Conservation (phyloP, 2,888 invertebrate species). For the Agrotis exclamationis region DNA sequence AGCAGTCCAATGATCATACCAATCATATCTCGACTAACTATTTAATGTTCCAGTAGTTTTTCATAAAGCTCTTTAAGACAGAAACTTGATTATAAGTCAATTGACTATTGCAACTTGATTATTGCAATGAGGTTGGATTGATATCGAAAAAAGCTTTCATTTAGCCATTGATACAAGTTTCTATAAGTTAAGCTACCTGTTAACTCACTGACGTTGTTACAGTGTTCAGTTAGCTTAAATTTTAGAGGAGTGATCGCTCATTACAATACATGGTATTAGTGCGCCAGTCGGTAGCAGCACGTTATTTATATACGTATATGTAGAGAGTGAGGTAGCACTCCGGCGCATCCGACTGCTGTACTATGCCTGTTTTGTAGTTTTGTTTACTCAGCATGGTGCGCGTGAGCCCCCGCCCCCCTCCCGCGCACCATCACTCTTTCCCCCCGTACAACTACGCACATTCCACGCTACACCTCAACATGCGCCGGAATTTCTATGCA, state of each 20-base stretch:
- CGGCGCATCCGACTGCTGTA: conserved; percentile 76
- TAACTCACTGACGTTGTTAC: conserved; percentile 11
- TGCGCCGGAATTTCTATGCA: conserved; percentile 80
- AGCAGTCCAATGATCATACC: neutral
- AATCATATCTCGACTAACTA: neutral
- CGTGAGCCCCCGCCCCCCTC: conserved; percentile 67
- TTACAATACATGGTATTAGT: conserved; percentile 46
- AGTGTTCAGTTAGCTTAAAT: conserved; percentile 15
- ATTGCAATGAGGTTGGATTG: neutral
- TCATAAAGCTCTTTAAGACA: neutral
- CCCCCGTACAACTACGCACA: conserved; percentile 72
- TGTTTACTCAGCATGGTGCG: conserved; percentile 87
- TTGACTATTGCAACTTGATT: too few species aligned
- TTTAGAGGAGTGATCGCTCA: conserved; percentile 28
- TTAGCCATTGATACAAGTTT: neutral
- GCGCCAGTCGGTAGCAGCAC: conserved; percentile 47
- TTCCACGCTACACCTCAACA: conserved; percentile 77
- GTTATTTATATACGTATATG: conserved; percentile 63
- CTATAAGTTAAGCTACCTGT: neutral
- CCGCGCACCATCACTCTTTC: conserved; percentile 49
- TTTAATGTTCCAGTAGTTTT: neutral
- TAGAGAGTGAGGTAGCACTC: conserved; percentile 56
- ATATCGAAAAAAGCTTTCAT: neutral
- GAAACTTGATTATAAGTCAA: too few species aligned
- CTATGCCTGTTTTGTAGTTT: conserved; percentile 80